Conservation (phyloP, 2,113 vertebrate genomes). For the Neopipo cinnamomea region DNA sequence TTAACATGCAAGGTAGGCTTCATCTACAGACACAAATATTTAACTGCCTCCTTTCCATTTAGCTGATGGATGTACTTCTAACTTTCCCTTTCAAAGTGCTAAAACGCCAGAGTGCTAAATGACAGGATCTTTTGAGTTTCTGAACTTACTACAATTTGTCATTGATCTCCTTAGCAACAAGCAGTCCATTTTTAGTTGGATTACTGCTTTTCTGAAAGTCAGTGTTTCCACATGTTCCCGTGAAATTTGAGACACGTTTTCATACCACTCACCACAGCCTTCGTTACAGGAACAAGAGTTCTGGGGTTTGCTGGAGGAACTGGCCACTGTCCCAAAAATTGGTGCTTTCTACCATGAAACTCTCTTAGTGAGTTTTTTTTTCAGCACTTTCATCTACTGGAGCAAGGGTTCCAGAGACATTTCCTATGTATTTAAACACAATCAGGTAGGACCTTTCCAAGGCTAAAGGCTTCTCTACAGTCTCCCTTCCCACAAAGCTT, state of each 20-base stretch:
- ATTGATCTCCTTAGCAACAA: not conserved
- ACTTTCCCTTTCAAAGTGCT: not conserved
- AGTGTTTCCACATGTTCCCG: not conserved
- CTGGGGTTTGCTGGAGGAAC: not conserved
- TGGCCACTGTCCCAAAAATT: not conserved
- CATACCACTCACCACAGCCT: not conserved
- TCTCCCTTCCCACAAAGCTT: not conserved
- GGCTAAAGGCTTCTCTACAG: not conserved
- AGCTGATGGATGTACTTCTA: not conserved
- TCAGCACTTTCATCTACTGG: not conserved
- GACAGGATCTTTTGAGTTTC: not conserved
- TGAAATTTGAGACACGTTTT: not conserved
- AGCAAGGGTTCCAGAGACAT: not conserved
- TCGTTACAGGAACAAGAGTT: not conserved
- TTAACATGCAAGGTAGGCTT: not conserved
- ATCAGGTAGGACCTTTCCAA: not conserved
- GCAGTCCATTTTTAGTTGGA: not conserved
- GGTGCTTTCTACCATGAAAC: not conserved
- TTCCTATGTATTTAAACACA: not conserved
- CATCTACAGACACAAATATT: not conserved
- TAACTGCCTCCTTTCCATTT: not conserved
- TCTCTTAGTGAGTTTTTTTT: not conserved
- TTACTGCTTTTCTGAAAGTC: not conserved
- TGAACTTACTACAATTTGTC: not conserved
- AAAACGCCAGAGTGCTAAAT: not conserved